Conservation (phyloP, 2,113 vertebrate genomes). For the Sprattus sprattus region DNA sequence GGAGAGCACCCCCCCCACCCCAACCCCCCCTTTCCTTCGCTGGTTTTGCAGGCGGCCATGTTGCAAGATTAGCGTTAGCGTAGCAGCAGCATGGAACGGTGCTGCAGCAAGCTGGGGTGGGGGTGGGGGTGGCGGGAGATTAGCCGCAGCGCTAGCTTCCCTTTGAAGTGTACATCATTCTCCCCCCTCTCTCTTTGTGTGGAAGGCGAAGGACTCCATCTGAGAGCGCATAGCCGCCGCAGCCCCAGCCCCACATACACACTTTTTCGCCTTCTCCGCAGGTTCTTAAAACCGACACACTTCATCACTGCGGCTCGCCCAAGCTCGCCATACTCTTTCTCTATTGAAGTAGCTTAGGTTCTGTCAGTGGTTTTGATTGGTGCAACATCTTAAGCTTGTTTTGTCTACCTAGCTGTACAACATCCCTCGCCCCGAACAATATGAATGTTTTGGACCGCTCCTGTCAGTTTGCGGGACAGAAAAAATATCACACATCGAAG, state of each 20-base stretch:
- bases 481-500: background rate
- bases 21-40: background rate
- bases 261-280: background rate
- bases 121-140: background rate
- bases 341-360: background rate
- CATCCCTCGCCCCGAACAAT: background rate
- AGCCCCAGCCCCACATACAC: background rate
- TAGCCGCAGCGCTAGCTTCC: background rate
- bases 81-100: background rate
- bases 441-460: background rate
- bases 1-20: background rate
- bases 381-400: background rate
- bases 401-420: background rate
- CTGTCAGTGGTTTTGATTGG: background rate
- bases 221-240: background rate
- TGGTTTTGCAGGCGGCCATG: background rate
- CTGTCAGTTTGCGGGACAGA: background rate
- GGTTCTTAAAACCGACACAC: background rate
- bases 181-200: background rate
- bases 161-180: conserved; percentile 4
- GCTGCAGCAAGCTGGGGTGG: background rate
- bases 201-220: background rate
- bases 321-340: background rate
- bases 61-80: background rate
- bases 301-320: background rate